Conservation (phyloP, 1,140 invertebrate genomes). For the Drosophila setifemur region DNA sequence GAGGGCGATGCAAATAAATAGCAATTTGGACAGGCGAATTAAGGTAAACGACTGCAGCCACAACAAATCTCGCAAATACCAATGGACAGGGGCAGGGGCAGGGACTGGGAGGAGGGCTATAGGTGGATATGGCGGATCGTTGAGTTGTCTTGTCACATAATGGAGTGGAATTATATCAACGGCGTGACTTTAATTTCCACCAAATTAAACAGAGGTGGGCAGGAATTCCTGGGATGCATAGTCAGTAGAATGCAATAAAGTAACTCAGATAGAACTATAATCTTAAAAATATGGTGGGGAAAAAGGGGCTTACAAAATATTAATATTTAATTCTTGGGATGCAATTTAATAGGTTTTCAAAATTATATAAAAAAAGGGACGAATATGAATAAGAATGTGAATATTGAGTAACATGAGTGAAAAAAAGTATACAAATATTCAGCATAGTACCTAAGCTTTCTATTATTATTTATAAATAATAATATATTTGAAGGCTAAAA, state of each 20-base stretch:
- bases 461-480: too few species aligned
- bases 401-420: too few species aligned
- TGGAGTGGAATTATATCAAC: conserved; percentile 66
- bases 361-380: too few species aligned
- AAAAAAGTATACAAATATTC: too few species aligned
- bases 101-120: conserved; percentile 3
- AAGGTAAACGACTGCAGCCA: conserved; percentile 67
- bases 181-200: conserved; percentile 57
- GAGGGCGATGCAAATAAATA: conserved; percentile 78
- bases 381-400: too few species aligned
- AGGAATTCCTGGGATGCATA: neutral
- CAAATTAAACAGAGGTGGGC: conserved; percentile 35
- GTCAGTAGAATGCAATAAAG: conserved; percentile 11
- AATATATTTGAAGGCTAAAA: too few species aligned
- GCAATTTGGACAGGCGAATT: conserved; percentile 78
- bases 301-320: too few species aligned
- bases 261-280: conserved; percentile 25
- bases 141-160: conserved; percentile 61
- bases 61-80: conserved; percentile 32
- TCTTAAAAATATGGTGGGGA: neutral
- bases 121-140: neutral
- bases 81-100: neutral
- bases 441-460: too few species aligned
- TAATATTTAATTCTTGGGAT: too few species aligned
- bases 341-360: too few species aligned